Evolutionary conservation across 37 sponge, comb jelly and placozoan genomes (phyloP), one percentile per base, ranked within the genome.

Genomic region (Haliclona indistincta): DNA sequence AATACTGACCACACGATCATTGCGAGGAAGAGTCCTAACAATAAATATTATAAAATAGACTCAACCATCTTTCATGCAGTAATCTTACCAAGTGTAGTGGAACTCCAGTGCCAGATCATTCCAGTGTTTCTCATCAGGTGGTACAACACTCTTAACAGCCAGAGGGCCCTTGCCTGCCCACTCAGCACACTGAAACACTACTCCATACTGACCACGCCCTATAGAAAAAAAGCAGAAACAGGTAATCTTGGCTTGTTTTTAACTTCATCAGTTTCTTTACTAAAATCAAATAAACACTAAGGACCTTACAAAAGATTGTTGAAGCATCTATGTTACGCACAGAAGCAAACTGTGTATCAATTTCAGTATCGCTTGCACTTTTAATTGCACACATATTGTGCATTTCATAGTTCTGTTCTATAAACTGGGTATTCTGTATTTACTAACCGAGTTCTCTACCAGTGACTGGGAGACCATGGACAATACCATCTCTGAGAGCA

Each of bases 101-200:
- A 98, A 98, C 82, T 98, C 99, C 51, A 98, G 80, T 15, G 99
- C 99, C 10, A 98, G 86, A 67, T 95, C 96, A 58, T 95, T 95
- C 95, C 95, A 98, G 72, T 98, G 99, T 54, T 95, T 98, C 71
- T 98, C 99, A 66, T 98, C 99, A 0, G 99, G 99, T 2, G 99
- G 99, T 0, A 92, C 90, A 2, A 98, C 93, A 42, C 91, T 87
- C 71, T 98, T 98, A 30, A 98, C 91, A 54, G 93, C 92, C 4
- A 89, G 75, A 0, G 86, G 89, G 0, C 88, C 89, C 51, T 95
- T 86, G 4, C 93, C 93, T 2, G 92, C 99, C 99, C 99, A 98
- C 76, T 86, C 88, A 22, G 88, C 77, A 82, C 93, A 92, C 56
- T 93, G 74, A 63, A 91, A 98, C 74, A 98, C 99, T 22, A 98